Evolutionary conservation across 2,888 invertebrate genomes (phyloP), one percentile per base, ranked within the genome.

Genomic region (Caenorhabditis sp.): DNA sequence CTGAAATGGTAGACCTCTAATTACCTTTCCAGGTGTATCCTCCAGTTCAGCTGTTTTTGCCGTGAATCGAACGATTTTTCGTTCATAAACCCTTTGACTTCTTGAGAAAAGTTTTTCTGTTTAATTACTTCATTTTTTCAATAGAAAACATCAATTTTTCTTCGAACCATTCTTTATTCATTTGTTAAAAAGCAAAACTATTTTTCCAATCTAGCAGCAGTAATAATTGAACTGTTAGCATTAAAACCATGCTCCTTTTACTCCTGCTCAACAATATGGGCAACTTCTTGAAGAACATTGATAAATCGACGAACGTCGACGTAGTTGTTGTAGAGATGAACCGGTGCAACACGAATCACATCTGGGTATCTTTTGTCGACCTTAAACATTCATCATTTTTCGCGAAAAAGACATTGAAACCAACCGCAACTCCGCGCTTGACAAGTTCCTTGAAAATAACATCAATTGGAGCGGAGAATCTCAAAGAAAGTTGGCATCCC

Each of bases 291-390:
- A 13, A 89, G 85, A 11, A 78, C 85, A 1, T 84, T 53, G 28
- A 90, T 87, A 74, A 90, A 90, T 53, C 89, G 58, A 60, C 86
- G 83, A 35, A 87, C 74, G 67, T 90, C 90, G 15, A 85, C 85
- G 76, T 87, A 94, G 32, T 92, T 92, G 88, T 93, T 94, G 91
- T 94, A 94, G 20, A 94, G 82, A 22, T 93, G 94, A 32, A 90
- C 92, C 3, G 94, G 94, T 1, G 94, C 92, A 2, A 94, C 88
- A 47, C 94, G 92, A 56, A 94, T 92, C 13, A 94, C 93, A 79
- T 92, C 91, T 0, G 94, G 94, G 67, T 92, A 91, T 53, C 94
- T 89, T 76, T 93, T 92, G 88, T 94, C 94, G 85, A 93, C 93
- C 94, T 94, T 82, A 72, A 85, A 83, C 13, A 47, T 20, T 11